These are phyloP conservation scores for Sigmodon hispidus DNA, from an alignment of 2,113 vertebrate species.

Conservation along the genomic window DNA sequence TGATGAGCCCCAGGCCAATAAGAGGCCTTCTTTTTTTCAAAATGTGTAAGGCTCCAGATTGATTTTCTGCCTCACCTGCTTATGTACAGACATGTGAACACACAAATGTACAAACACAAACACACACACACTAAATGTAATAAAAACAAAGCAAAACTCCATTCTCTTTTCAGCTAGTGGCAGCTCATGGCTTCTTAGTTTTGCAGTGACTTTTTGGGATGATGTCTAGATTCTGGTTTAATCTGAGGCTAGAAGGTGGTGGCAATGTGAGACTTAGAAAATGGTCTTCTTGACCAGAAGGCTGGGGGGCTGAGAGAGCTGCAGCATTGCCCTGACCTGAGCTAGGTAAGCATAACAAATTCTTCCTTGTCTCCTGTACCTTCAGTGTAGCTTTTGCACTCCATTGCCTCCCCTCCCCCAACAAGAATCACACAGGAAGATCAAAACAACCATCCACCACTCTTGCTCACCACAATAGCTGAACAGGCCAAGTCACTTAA, in stretches of 20 bases:
- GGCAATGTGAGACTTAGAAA: background rate
- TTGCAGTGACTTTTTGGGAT: too few species aligned
- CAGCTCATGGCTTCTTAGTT: too few species aligned
- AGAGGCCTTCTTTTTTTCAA: background rate
- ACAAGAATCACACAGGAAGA: background rate
- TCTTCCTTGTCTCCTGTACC: background rate
- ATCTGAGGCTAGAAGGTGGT: background rate
- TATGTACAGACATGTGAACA: too few species aligned
- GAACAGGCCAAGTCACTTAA: background rate
- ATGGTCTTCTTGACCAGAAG: background rate
- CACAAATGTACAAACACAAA: background rate
- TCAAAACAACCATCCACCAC: background rate
- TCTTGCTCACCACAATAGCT: background rate
- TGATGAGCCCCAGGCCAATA: background rate
- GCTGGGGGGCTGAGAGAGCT: background rate
- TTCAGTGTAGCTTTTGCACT: background rate
- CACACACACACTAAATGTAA: background rate
- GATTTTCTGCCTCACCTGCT: background rate
- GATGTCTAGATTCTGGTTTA: background rate
- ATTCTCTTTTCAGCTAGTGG: too few species aligned
- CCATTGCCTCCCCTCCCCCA: background rate
- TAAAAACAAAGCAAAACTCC: background rate
- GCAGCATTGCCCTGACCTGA: background rate
- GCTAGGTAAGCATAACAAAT: background rate
- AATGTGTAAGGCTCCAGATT: background rate